Evolutionary conservation across 2,888 invertebrate species (phyloP).

Genomic region (Thelaira solivaga): DNA sequence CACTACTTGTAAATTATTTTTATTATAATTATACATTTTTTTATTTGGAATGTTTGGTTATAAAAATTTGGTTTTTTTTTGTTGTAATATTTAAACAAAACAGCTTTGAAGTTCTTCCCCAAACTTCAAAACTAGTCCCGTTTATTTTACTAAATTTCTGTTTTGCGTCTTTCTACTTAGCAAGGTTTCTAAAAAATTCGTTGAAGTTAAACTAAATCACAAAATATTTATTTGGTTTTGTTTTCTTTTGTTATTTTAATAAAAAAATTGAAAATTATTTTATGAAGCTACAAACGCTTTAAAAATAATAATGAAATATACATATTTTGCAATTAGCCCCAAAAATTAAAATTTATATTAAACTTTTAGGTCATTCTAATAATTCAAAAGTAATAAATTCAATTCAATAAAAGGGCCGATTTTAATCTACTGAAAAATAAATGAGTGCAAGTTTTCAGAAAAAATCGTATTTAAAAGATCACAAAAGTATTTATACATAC

Average conservation of each 20-base stretch:
- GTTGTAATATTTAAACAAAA: constrained; percentile 68
- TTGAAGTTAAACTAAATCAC: constrained; percentile 48
- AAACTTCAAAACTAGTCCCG: constrained; percentile 75
- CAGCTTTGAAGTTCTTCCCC: constrained; percentile 77
- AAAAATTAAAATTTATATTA: no score
- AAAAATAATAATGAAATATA: constrained; percentile 11
- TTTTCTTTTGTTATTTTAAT: constrained; percentile 5
- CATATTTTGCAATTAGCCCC: no score
- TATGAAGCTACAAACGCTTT: constrained; percentile 60
- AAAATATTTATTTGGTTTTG: constrained; percentile 5
- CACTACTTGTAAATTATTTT: constrained; percentile 48
- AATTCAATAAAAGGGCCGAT: no score
- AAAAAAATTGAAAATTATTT: background rate
- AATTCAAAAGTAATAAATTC: no score
- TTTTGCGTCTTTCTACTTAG: constrained; percentile 23
- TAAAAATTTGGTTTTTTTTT: background rate
- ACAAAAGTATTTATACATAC: no score
- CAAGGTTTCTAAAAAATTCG: constrained; percentile 51
- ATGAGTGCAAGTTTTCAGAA: no score
- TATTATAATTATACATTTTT: constrained; percentile 36
- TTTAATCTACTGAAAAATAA: no score
- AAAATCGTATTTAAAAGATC: no score
- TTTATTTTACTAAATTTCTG: constrained; percentile 64
- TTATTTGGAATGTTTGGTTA: constrained; percentile 39
- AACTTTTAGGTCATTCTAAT: no score